Base-by-base conservation (phyloP, 2,113 vertebrate species). In the Colius striatus region DNA sequence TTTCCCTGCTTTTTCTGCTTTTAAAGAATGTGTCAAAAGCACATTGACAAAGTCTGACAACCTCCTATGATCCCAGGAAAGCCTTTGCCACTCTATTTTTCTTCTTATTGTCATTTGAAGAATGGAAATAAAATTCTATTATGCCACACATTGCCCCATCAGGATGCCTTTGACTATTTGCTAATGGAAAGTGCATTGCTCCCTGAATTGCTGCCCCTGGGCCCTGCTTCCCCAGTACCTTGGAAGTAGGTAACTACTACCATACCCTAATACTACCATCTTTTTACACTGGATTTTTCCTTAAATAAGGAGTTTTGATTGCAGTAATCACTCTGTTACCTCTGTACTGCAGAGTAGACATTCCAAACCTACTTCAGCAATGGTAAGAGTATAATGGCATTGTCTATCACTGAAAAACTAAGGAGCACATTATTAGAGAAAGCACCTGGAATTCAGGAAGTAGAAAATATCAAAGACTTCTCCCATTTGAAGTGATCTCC, bases 51-150 rank as follows among this genome's bases (percentile, higher is more conserved):
- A 96, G 68, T 91, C 91, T 97, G 89, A 96, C 93, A 97, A 57
- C n/a, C 80, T 94, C 72, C 95, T 73, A 88, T 94, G 91, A 95
- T 95, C 82, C 78, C 47, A 97, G 74, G 54, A 97, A 96, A 90
- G 16, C 96, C 73, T 94, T 75, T 82, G 63, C 66, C 75, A 78
- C 60, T 57, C 95, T 73, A 67, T 84, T 90, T 96, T 68, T 92
- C 36, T 47, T 91, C 21, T 96, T 95, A 89, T 72, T 97, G 82
- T 95, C 80, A 92, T 95, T 48, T 94, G 93, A 97, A 96, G 91
- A 97, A 94, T 43, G 34, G 94, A 95, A 96, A 96, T 96, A 96
- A 97, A 96, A 96, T 88, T 95, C 95, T 90, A 84, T 73, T 96
- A 78, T 84, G 72, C 53, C 94, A 89, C 10, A 15, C 77, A 74